phyloP scores from a whole-genome alignment of 2,113 vertebrate species.

The Channa argus region DNA sequence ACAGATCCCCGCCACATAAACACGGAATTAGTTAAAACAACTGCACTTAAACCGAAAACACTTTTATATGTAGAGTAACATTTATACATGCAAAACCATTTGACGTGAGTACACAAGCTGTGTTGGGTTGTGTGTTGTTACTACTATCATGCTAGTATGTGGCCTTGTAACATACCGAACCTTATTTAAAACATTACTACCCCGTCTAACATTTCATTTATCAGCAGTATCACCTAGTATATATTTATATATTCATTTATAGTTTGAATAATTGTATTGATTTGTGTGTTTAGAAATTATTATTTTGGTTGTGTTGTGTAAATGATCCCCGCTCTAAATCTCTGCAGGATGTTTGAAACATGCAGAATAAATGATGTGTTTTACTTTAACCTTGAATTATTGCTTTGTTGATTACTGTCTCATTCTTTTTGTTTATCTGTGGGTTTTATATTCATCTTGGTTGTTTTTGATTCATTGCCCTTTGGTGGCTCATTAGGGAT shows the following conservation, averaged over 20 bases:
- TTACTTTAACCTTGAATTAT: slow-evolving; percentile 42
- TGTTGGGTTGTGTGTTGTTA: slow-evolving; percentile 59
- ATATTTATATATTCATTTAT: slow-evolving; percentile 44
- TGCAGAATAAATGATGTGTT: slow-evolving; percentile 73
- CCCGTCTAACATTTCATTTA: neutral
- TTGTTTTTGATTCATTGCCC: no score
- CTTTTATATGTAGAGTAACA: slow-evolving; percentile 79
- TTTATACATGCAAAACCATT: slow-evolving; percentile 66
- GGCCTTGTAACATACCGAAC: slow-evolving; percentile 66
- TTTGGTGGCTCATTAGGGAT: no score
- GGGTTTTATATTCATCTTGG: no score
- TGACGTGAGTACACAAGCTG: slow-evolving; percentile 59
- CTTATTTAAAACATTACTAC: slow-evolving; percentile 6
- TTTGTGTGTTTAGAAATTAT: slow-evolving; percentile 16
- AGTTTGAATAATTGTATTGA: neutral
- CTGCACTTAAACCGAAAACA: slow-evolving; percentile 68
- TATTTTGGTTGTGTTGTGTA: slow-evolving; percentile 18
- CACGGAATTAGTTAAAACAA: slow-evolving; percentile 6
- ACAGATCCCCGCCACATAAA: slow-evolving; percentile 96
- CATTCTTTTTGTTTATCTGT: neutral
- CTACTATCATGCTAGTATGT: slow-evolving; percentile 68
- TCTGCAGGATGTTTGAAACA: slow-evolving; percentile 51
- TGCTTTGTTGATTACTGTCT: neutral
- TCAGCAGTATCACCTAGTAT: slow-evolving; percentile 29
- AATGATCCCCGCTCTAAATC: slow-evolving; percentile 25